A percentile compares a stretch with the other conserved stretches of the same genome.
These are phyloP conservation scores for Tinea pellionella DNA, from an alignment of 2,888 invertebrate species.

Conservation along the genomic window DNA sequence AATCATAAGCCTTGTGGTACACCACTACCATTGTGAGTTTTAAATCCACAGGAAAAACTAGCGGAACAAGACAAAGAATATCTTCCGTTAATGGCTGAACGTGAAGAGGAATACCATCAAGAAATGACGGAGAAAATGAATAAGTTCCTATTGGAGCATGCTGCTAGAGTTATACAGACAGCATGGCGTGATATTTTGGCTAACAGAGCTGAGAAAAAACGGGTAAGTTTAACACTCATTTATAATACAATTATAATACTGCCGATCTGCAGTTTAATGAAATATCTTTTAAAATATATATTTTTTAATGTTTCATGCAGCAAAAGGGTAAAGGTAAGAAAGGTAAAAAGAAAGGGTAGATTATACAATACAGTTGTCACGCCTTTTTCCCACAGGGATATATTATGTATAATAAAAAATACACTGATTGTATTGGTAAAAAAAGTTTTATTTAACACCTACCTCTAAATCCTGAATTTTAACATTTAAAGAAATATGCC, in stretches of 20 bases:
- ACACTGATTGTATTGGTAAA: too few relatives aligned
- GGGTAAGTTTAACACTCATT: slow-evolving; percentile 27
- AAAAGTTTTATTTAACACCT: too few relatives aligned
- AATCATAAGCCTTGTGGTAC: too few relatives aligned
- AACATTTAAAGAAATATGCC: too few relatives aligned
- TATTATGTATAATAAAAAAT: neutral
- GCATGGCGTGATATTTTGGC: slow-evolving; percentile 51
- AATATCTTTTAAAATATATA: neutral
- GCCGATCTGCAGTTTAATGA: too few relatives aligned
- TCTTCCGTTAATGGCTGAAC: slow-evolving; percentile 66
- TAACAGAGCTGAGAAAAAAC: slow-evolving; percentile 50
- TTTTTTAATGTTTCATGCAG: slow-evolving; percentile 30
- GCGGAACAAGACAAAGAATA: slow-evolving; percentile 67
- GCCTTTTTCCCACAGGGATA: too few relatives aligned
- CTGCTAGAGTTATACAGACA: slow-evolving; percentile 49
- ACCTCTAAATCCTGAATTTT: too few relatives aligned
- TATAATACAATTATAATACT: too few relatives aligned
- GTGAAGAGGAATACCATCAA: slow-evolving; percentile 64
- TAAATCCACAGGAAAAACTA: slow-evolving; percentile 38
- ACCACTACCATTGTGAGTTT: too few relatives aligned
- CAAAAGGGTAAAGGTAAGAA: slow-evolving; percentile 55
- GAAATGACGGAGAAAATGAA: slow-evolving; percentile 63
- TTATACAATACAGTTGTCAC: too few relatives aligned
- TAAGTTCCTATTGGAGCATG: slow-evolving; percentile 48
- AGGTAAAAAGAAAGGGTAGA: slow-evolving; percentile 52